A percentile compares a stretch with the other conserved stretches of the same genome.
Conservation (phyloP, 2,888 invertebrate genomes). For the Lasioglossum calceatum region DNA sequence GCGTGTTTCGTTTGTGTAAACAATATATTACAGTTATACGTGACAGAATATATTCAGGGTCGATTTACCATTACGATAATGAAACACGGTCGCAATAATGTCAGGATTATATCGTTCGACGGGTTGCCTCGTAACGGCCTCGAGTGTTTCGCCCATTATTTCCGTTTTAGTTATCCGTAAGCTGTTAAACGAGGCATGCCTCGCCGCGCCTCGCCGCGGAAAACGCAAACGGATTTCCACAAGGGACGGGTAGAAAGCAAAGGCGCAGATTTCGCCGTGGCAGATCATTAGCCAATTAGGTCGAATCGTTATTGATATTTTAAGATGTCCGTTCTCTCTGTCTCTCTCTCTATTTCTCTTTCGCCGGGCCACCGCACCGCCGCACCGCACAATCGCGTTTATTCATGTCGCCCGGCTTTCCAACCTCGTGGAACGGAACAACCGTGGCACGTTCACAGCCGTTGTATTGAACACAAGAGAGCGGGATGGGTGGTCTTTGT, state of each 20-base stretch:
- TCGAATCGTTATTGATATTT: slow-evolving; percentile 47
- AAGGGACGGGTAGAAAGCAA: slow-evolving; percentile 14
- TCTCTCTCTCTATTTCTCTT: not conserved
- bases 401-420: not conserved
- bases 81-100: slow-evolving; percentile 18
- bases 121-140: slow-evolving; percentile 1
- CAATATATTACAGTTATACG: not conserved
- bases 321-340: slow-evolving; percentile 7
- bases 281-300: slow-evolving; percentile 53
- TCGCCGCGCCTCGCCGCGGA: slow-evolving; percentile 5
- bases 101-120: slow-evolving; percentile 30
- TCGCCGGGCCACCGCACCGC: too few relatives aligned
- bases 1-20: not conserved
- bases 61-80: slow-evolving; percentile 16
- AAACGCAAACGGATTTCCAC: slow-evolving; percentile 33
- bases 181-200: slow-evolving; percentile 44
- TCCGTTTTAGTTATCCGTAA: slow-evolving; percentile 30
- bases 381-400: not conserved
- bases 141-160: slow-evolving; percentile 26
- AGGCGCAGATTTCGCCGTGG: slow-evolving; percentile 38
- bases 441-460: not conserved
- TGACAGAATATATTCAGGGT: not conserved
- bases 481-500: not conserved
- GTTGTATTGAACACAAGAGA: not conserved
- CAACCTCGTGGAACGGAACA: not conserved